Percentiles rank a stretch among this genome's conserved stretches.
Conservation (phyloP, 2,888 invertebrate species). For the Drosophila eohydei region DNA sequence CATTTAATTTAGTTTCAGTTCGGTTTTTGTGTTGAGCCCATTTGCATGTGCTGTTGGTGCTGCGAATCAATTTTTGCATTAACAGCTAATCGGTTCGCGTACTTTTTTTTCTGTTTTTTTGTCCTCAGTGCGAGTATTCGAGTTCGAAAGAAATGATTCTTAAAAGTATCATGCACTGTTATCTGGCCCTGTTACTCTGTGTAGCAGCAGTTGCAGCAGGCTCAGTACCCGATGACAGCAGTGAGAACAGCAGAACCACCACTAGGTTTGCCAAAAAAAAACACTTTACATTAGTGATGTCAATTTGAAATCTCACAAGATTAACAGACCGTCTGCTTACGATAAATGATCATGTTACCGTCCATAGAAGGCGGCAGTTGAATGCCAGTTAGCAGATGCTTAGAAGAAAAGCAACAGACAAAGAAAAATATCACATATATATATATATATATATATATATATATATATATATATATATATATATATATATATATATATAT, state of each 20-base stretch:
- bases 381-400: background rate
- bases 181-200: constrained; percentile 33
- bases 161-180: constrained; percentile 24
- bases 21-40: constrained; percentile 68
- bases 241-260: constrained; percentile 20
- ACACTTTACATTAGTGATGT: background rate
- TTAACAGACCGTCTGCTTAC: background rate
- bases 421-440: no score
- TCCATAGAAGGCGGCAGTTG: no score
- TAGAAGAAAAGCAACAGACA: no score
- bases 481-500: no score
- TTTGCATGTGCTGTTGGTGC: constrained; percentile 58
- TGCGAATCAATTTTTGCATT: constrained; percentile 17
- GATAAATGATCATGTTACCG: background rate
- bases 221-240: constrained; percentile 31
- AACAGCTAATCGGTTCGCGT: background rate
- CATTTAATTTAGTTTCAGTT: constrained; percentile 71
- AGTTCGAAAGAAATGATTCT: constrained; percentile 13
- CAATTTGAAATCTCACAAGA: background rate
- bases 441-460: no score
- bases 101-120: background rate
- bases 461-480: no score
- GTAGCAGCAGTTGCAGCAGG: constrained; percentile 25
- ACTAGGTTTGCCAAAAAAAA: constrained; percentile 29
- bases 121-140: background rate